These are phyloP conservation scores for Galerucella pusilla DNA, from an alignment of 2,888 invertebrate species.

Conservation along the genomic window DNA sequence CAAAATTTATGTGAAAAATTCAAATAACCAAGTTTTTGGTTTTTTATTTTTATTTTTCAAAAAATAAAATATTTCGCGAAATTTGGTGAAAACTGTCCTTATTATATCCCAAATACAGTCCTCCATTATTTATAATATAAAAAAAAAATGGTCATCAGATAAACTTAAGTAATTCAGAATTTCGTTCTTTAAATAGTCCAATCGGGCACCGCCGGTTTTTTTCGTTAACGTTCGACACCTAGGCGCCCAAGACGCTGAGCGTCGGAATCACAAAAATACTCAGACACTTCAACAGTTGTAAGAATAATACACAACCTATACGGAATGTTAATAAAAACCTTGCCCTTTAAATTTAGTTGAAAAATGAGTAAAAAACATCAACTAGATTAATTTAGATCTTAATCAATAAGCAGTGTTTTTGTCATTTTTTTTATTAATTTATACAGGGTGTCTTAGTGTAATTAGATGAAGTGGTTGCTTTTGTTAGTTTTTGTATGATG, in stretches of 20 bases:
- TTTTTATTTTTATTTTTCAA: no score
- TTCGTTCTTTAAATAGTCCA: constrained; percentile 54
- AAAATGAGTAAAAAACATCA: constrained; percentile 10
- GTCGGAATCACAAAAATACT: constrained; percentile 50
- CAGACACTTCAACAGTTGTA: constrained; percentile 51
- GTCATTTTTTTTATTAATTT: background rate
- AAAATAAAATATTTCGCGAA: no score
- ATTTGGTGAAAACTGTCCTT: no score
- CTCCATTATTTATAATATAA: background rate
- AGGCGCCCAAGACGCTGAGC: constrained; percentile 58
- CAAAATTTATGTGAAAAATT: no score
- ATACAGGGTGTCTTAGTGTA: constrained; percentile 17
- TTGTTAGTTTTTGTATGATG: constrained; percentile 48
- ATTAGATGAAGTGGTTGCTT: constrained; percentile 27
- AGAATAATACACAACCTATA: constrained; percentile 42
- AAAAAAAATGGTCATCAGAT: constrained; percentile 23
- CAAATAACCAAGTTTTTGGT: no score
- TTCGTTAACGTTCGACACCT: constrained; percentile 48
- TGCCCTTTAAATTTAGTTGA: constrained; percentile 3
- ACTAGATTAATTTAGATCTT: background rate
- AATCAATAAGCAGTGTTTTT: background rate
- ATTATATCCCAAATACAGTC: no score
- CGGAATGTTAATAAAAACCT: constrained; percentile 12
- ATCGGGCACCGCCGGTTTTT: constrained; percentile 42
- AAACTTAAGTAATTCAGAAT: constrained; percentile 20